phyloP scores from a whole-genome alignment of 2,888 invertebrate species.

The Venusia cambrica region DNA sequence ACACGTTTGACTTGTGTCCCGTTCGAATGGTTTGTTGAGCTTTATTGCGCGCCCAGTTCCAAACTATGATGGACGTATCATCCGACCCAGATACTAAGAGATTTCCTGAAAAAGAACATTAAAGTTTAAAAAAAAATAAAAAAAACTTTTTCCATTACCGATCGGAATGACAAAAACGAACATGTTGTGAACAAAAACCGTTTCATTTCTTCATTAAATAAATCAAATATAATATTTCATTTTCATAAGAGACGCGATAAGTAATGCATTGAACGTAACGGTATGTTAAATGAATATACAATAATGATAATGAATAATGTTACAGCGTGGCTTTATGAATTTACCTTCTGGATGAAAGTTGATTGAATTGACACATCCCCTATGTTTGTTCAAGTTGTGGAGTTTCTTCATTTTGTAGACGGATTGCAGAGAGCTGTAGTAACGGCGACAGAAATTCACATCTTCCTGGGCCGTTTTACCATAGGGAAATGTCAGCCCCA shows the following conservation, averaged over 20 bases:
- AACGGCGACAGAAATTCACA: conserved; percentile 84
- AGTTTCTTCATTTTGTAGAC: conserved; percentile 91
- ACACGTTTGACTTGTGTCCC: conserved; percentile 93
- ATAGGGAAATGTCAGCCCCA: conserved; percentile 76
- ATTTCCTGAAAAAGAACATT: conserved; percentile 68
- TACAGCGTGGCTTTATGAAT: too few relatives aligned
- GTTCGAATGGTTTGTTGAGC: conserved; percentile 85
- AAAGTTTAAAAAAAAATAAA: neutral
- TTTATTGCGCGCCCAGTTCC: conserved; percentile 93
- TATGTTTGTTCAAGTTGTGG: conserved; percentile 88
- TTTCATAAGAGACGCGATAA: too few relatives aligned
- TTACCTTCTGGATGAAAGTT: conserved; percentile 91
- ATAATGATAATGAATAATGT: too few relatives aligned
- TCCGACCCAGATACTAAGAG: conserved; percentile 95
- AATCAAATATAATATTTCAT: too few relatives aligned
- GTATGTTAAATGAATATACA: too few relatives aligned
- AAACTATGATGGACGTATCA: conserved; percentile 91
- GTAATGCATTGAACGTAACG: too few relatives aligned
- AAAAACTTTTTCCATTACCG: too few relatives aligned
- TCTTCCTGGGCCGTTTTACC: conserved; percentile 67
- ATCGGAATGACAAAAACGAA: too few relatives aligned
- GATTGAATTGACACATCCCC: conserved; percentile 95
- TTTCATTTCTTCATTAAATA: too few relatives aligned
- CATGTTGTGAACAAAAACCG: too few relatives aligned
- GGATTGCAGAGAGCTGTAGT: conserved; percentile 90